Base-by-base conservation (phyloP, 1,140 invertebrate species). In the Saccostrea echinata region DNA sequence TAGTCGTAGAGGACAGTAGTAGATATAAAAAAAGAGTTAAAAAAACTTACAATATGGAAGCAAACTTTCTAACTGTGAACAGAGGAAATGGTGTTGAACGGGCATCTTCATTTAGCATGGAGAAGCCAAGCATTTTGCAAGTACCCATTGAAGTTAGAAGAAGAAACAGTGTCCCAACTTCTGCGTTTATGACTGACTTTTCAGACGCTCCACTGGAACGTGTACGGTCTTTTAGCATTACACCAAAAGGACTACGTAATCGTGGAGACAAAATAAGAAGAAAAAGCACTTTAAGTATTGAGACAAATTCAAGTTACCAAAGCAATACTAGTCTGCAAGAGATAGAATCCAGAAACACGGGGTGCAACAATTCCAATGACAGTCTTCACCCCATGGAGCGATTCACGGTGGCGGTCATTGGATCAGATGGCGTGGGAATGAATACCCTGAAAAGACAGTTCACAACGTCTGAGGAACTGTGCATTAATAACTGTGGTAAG, bases 181-280 rank as follows among this genome's bases (percentile, higher is more conserved):
- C 81, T 3, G 21, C 81, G 21, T 51, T 51, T 33, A 83, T 30
- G 21, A 51, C 81, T 12, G 43, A 83, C 18, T 24, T 52, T 21
- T 24, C 43, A 27, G 81, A 53, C 1, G 21, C 21, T 30, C 35
- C 43, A 51, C n/a, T 83, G 24, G 81, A 83, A 51, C 81, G 81
- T 51, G 81, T 83, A 11, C 52, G 81, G 52, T 83, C 81, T 24
- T 83, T 83, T 6, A 51, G 52, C 24, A 83, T 83, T 12, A 83
- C 81, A 1, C 35, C 43, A 16, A 83, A 83, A 53, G 81, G 81
- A 13, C n/a, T 83, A 9, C 43, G 35, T 27, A 83, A 83, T 35
- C 35, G 81, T 11, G 81, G 81, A 51, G 81, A 83, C 52, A 83
- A 83, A 83, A 51, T 83, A 18, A 51, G 81, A 51, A 83, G 81